A percentile compares a stretch with the other conserved stretches of the same genome.
Evolutionary conservation across 1,140 invertebrate species (phyloP).

Genomic region (Philaenus spumarius): DNA sequence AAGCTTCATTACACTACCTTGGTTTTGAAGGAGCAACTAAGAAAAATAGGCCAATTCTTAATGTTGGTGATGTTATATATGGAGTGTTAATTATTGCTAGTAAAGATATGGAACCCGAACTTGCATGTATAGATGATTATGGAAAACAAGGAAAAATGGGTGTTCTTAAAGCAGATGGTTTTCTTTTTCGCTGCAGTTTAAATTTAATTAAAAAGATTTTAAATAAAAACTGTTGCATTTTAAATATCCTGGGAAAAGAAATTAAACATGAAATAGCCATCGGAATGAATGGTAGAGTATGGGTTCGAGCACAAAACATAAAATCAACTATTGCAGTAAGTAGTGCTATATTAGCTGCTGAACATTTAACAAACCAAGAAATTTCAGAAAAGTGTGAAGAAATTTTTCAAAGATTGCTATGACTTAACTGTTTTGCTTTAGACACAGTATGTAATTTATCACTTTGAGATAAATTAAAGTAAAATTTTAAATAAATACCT

Average conservation of each 20-base stretch:
- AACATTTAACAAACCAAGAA: conserved; percentile 59
- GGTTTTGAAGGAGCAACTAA: conserved; percentile 93
- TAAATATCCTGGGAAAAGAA: conserved; percentile 66
- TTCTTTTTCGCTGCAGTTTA: conserved; percentile 49
- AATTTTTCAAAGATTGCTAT: conserved; percentile 8
- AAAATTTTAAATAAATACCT: too few species aligned
- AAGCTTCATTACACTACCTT: conserved; percentile 75
- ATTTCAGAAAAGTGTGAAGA: conserved; percentile 36
- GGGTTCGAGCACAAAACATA: conserved; percentile 71
- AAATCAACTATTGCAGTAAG: conserved; percentile 70
- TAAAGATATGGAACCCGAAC: conserved; percentile 88
- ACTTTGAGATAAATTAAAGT: too few species aligned
- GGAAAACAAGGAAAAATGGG: conserved; percentile 79
- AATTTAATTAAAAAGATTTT: conserved; percentile 67
- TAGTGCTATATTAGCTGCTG: conserved; percentile 68
- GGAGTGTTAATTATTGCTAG: conserved; percentile 76
- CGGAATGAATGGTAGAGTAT: conserved; percentile 91
- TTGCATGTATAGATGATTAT: conserved; percentile 85
- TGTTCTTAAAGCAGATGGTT: conserved; percentile 62
- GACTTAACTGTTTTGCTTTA: too few species aligned
- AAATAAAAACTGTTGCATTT: conserved; percentile 62
- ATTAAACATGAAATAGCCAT: conserved; percentile 82
- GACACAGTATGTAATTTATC: too few species aligned
- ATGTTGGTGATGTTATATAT: conserved; percentile 78
- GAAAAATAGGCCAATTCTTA: conserved; percentile 84